phyloP scores from a whole-genome alignment of 2,113 vertebrate species.

The Podilymbus podiceps region DNA sequence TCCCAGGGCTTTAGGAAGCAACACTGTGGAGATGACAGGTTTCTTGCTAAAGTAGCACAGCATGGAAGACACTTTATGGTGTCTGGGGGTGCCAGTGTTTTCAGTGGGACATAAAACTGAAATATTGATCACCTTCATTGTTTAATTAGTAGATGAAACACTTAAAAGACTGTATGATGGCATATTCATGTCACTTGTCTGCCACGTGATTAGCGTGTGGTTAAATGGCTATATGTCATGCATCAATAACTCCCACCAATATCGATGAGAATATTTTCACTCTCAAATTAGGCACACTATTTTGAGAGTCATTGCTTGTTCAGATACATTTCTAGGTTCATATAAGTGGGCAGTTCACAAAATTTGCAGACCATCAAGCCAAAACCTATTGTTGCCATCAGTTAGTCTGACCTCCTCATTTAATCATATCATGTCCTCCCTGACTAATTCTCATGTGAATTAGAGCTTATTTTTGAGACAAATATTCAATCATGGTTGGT shows the following conservation, averaged over 20 bases:
- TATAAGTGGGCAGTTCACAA: not conserved
- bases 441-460: not conserved
- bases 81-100: no score
- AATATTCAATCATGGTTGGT: not conserved
- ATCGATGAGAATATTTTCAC: not conserved
- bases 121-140: not conserved
- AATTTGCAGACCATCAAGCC: not conserved
- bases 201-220: not conserved
- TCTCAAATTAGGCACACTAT: not conserved
- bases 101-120: not conserved
- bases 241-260: not conserved
- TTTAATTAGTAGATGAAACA: not conserved
- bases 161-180: not conserved
- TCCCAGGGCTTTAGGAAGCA: not conserved
- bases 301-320: not conserved
- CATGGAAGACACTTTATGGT: not conserved
- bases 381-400: not conserved
- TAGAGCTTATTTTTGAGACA: not conserved
- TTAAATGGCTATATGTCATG: not conserved
- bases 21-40: rapidly evolving
- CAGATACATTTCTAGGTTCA: not conserved
- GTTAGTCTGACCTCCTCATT: not conserved
- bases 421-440: not conserved
- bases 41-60: not conserved
- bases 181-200: not conserved